Evolutionary conservation across 2,797 vertebrate genomes (phyloP).

Genomic region (Hirundo rustica): DNA sequence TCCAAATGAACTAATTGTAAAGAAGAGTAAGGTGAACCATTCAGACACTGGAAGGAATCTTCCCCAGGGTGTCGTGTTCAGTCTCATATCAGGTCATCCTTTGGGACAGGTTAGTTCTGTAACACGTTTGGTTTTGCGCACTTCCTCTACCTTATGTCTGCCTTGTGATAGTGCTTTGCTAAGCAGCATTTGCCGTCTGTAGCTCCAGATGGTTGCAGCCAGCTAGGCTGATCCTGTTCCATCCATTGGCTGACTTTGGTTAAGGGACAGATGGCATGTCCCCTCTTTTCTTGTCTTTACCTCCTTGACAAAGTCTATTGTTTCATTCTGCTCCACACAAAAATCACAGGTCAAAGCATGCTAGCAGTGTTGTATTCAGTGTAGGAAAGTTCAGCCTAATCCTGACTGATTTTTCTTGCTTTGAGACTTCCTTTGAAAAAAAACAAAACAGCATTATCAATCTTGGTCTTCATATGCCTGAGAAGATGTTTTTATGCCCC

Average conservation of each 20-base stretch:
- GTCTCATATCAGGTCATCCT: neutral
- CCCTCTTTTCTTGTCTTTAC: constrained; percentile 40
- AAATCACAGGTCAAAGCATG: constrained; percentile 11
- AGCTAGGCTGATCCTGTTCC: constrained; percentile 58
- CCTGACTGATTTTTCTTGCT: neutral
- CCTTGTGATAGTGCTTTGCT: constrained; percentile 52
- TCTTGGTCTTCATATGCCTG: neutral
- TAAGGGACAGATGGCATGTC: constrained; percentile 60
- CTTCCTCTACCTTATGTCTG: constrained; percentile 49
- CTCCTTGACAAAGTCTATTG: constrained; percentile 35
- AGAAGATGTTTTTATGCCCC: constrained; percentile 11
- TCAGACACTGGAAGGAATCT: neutral
- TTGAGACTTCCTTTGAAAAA: neutral
- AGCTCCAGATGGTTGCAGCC: constrained; percentile 68
- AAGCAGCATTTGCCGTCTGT: constrained; percentile 64
- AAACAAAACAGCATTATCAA: neutral
- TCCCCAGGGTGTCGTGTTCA: neutral
- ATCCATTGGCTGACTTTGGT: constrained; percentile 64
- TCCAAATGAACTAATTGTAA: neutral
- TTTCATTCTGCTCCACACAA: constrained; percentile 21
- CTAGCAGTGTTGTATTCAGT: neutral
- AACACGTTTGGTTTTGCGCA: neutral
- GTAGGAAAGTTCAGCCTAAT: neutral
- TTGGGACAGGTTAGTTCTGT: neutral
- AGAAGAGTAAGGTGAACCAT: neutral